Percentiles rank a stretch among this genome's conserved stretches.
These are phyloP conservation scores for Eulemur coronatus DNA, from an alignment of 2,797 vertebrate species.

Conservation along the genomic window DNA sequence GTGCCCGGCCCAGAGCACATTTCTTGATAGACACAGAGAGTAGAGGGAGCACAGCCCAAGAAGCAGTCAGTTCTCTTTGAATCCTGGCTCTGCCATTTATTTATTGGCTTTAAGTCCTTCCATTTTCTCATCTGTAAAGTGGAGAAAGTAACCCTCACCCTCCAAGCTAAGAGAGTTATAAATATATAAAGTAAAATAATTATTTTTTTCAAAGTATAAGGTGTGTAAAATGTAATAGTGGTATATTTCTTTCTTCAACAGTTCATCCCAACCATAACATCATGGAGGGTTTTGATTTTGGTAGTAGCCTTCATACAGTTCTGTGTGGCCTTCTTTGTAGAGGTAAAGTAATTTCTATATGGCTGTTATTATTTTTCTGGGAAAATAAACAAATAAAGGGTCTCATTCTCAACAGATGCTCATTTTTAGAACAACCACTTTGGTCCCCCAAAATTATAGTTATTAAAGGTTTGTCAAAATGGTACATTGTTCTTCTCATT, in stretches of 20 bases:
- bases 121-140: not conserved
- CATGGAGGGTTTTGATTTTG: slow-evolving; percentile 82
- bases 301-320: slow-evolving; percentile 76
- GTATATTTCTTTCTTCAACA: slow-evolving; percentile 61
- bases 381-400: not conserved
- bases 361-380: not conserved
- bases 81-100: not conserved
- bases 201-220: not conserved
- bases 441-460: not conserved
- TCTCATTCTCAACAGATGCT: not conserved
- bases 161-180: not conserved
- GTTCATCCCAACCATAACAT: slow-evolving; percentile 81
- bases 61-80: not conserved
- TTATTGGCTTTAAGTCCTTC: not conserved
- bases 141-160: not conserved
- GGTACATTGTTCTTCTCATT: not conserved
- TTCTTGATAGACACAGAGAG: not conserved
- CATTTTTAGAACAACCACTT: not conserved
- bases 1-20: too few relatives aligned
- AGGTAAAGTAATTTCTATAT: slow-evolving; percentile 77
- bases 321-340: slow-evolving; percentile 77
- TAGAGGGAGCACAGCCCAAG: not conserved
- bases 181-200: not conserved
- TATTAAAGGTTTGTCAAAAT: not conserved
- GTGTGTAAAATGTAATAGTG: not conserved